Evolutionary conservation across 2,797 vertebrate genomes (phyloP).

Genomic region (Rallus crepitans): DNA sequence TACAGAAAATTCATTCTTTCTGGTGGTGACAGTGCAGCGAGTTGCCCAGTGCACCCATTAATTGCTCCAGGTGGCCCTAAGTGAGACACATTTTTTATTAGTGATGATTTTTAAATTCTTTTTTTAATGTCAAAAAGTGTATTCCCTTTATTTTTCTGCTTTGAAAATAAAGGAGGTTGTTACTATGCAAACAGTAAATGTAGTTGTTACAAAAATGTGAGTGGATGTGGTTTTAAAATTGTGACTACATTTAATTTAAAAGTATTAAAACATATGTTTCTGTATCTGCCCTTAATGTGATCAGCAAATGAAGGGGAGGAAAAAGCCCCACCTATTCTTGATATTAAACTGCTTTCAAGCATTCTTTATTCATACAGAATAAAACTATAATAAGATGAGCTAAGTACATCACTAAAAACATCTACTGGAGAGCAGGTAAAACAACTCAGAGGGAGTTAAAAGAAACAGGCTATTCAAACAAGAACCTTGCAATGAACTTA

Average conservation of each 20-base stretch:
- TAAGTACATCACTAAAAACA: background rate
- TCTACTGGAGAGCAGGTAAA: background rate
- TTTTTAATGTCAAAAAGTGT: background rate
- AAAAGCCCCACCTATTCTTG: background rate
- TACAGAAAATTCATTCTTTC: conserved; percentile 28
- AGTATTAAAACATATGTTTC: background rate
- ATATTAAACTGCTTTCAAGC: background rate
- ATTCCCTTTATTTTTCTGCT: background rate
- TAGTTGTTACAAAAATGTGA: background rate
- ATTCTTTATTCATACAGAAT: background rate
- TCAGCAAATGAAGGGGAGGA: background rate
- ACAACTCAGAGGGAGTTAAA: conserved; percentile 1
- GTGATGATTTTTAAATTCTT: background rate
- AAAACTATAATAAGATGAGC: conserved; percentile 7
- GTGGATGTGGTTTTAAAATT: background rate
- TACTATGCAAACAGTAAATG: background rate
- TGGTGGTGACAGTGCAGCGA: background rate
- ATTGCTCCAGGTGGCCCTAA: background rate
- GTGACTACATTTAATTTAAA: background rate
- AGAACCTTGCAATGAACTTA: background rate
- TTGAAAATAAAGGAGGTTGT: background rate
- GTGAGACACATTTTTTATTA: background rate
- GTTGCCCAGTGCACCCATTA: background rate
- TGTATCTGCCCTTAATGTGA: background rate
- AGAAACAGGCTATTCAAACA: background rate